A percentile compares a stretch with the other conserved stretches of the same genome.
Conservation (phyloP, 30 jellyfish, hydroid and myxozoan species). For the Turritopsis rubra region DNA sequence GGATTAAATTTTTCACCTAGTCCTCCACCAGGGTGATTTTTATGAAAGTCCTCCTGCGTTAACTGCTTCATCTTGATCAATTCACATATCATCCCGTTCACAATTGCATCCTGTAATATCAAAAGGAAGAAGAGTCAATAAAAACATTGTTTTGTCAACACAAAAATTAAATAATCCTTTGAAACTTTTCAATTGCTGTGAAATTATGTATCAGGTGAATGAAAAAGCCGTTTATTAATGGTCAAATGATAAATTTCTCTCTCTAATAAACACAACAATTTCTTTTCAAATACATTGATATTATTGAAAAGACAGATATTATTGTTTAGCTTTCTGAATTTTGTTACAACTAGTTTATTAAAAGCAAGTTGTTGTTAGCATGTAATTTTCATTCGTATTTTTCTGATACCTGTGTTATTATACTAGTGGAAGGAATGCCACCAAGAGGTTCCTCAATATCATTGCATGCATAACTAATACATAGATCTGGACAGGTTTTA, state of each 20-base stretch:
- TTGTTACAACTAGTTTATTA: too few species aligned
- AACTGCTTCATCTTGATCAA: background rate
- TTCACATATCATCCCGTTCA: conserved; percentile 20
- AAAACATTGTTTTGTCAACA: background rate
- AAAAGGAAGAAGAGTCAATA: background rate
- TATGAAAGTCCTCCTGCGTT: background rate
- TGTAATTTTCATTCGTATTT: too few species aligned
- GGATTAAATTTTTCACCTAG: background rate
- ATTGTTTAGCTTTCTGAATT: too few species aligned
- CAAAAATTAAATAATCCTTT: background rate
- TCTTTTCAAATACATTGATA: too few species aligned
- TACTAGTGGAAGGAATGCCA: conserved; percentile 81
- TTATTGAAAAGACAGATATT: too few species aligned
- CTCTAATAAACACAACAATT: too few species aligned
- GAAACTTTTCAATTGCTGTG: background rate
- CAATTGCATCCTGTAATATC: conserved; percentile 17
- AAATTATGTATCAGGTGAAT: too few species aligned
- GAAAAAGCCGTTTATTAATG: too few species aligned
- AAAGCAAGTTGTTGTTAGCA: too few species aligned
- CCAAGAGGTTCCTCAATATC: conserved; percentile 75
- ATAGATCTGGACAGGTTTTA: conserved; percentile 32
- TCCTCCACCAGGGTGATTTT: conserved; percentile 21
- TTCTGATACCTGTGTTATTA: conserved; percentile 76
- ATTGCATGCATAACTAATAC: conserved; percentile 49
- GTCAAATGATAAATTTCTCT: too few species aligned